Evolutionary conservation across 2,797 vertebrate genomes (phyloP).

Genomic region (Lophura swinhoii): DNA sequence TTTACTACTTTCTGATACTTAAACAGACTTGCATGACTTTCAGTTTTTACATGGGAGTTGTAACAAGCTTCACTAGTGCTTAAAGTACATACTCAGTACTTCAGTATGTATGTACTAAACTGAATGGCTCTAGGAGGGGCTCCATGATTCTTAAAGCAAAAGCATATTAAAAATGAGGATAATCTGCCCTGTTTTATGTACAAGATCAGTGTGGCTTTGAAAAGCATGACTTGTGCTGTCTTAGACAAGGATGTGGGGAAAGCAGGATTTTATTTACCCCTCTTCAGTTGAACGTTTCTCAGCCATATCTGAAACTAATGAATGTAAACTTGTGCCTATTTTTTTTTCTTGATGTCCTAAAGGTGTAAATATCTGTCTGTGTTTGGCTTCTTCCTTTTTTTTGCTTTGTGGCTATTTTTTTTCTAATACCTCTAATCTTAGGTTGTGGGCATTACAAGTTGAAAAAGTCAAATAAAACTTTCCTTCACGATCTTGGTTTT

Average conservation of each 20-base stretch:
- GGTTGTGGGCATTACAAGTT: constrained; percentile 58
- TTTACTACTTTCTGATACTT: constrained; percentile 45
- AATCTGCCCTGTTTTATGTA: constrained; percentile 5
- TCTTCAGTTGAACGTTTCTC: constrained; percentile 57
- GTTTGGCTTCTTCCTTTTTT: constrained; percentile 3
- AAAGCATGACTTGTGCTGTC: background rate
- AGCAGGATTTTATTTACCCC: constrained; percentile 1
- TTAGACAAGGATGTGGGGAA: constrained; percentile 11
- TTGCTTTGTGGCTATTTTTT: constrained; percentile 38
- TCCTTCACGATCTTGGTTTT: background rate
- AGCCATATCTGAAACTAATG: constrained; percentile 64
- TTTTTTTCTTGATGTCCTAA: constrained; percentile 1
- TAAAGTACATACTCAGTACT: background rate
- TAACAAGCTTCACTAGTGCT: constrained; percentile 25
- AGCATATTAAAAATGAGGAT: background rate
- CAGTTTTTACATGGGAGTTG: background rate
- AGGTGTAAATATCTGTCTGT: constrained; percentile 47
- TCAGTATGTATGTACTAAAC: background rate
- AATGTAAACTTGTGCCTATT: constrained; percentile 71
- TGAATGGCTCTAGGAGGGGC: background rate
- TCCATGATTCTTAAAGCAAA: constrained; percentile 39
- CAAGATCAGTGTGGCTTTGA: constrained; percentile 37
- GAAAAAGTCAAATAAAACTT: constrained; percentile 78
- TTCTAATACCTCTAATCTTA: constrained; percentile 20
- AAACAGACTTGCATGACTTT: constrained; percentile 55